Evolutionary conservation across 1,140 invertebrate genomes (phyloP), one percentile per base, ranked within the genome.

Genomic region (Drosophila kanapiae): DNA sequence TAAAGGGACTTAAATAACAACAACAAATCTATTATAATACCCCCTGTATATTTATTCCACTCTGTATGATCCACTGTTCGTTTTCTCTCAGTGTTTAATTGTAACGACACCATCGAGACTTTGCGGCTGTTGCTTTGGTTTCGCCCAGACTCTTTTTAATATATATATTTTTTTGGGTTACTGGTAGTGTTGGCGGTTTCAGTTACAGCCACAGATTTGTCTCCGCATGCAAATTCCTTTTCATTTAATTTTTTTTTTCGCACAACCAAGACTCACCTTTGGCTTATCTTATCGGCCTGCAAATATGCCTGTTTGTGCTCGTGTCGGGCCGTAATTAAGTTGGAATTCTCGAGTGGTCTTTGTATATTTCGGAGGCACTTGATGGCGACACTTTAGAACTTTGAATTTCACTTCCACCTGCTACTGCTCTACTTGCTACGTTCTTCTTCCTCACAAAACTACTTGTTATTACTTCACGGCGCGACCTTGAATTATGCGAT

Each of bases 401-500:
- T 38, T 9, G 45, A 62, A 59, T 68, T 56, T 48, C 6, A 59
- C 60, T 53, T 38, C 16, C 33, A 56, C 59, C 62, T 72, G 60
- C 38, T 72, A 56, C 38, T 48, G 40, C 11, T 59, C 29, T 45
- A 27, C 43, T 27, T 23, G 33, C 18, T 23, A 10, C 1, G 33
- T 23, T 23, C 37, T 31, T 53, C 35, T 54, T 38, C 13, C 18
- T 37, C 53, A 56, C 13, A 14, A 38, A 37, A 56, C 53, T 56
- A 56, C 18, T 37, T 38, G 9, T 67, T 71, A 11, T 37, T 58
- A 43, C 62, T 61, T 70, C 42, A 62, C 31, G 11, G n/a, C 9
- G 31, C 58, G 82, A 85, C 82, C 82, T 85, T 84, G 82, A 80
- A 78, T 68, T 47, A 37, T 9, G 75, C 58, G 57, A 68, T 68